A percentile compares a stretch with the other conserved stretches of the same genome.
Evolutionary conservation across 2,113 vertebrate genomes (phyloP).

Genomic region (Condylura cristata): DNA sequence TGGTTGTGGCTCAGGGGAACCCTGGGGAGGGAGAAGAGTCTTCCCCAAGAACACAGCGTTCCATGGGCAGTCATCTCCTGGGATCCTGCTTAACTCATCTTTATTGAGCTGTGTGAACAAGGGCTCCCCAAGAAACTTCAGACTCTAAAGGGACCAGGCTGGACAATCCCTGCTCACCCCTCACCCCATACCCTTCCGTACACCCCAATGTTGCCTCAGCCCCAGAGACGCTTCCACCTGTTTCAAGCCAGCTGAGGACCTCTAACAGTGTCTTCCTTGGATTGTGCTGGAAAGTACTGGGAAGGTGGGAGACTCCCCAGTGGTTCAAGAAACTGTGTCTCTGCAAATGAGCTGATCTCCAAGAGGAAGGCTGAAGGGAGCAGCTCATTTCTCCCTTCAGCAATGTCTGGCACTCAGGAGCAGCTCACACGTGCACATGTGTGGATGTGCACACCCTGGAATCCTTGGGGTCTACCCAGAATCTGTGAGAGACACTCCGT

Average conservation of each 20-base stretch:
- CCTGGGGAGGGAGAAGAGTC: not conserved
- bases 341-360: not conserved
- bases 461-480: not conserved
- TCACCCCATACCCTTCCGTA: too few species aligned
- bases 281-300: not conserved
- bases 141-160: not conserved
- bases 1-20: not conserved
- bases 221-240: not conserved
- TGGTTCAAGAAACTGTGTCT: not conserved
- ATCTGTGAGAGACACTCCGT: not conserved
- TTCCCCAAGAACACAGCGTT: not conserved
- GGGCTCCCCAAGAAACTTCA: not conserved
- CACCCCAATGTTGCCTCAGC: not conserved
- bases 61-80: too few species aligned
- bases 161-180: not conserved
- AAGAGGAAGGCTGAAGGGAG: not conserved
- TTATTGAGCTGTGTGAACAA: not conserved
- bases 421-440: rapidly evolving
- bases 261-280: not conserved
- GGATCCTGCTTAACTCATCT: not conserved
- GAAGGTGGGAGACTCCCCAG: not conserved
- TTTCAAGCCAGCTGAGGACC: not conserved
- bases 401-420: not conserved
- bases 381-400: not conserved
- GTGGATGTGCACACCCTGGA: not conserved